phyloP scores from a whole-genome alignment of 2,888 invertebrate species.

The Tipula lateralis region DNA sequence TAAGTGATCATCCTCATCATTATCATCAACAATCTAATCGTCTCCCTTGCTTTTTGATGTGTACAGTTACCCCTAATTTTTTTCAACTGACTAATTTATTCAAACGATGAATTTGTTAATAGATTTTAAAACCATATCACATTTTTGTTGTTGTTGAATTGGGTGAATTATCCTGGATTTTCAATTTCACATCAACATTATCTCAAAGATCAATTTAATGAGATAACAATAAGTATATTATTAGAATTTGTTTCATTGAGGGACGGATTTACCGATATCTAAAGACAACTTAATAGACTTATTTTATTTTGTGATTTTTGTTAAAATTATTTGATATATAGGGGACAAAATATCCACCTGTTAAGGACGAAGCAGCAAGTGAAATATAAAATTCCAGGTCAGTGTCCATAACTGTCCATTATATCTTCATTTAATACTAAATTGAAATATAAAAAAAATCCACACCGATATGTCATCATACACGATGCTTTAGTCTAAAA shows the following conservation, averaged over 20 bases:
- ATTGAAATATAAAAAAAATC: not conserved
- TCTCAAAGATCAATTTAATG: not conserved
- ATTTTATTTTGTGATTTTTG: not conserved
- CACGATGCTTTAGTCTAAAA: not conserved
- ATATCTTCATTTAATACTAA: not conserved
- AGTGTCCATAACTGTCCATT: not conserved
- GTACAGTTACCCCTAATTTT: not conserved
- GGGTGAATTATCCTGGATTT: not conserved
- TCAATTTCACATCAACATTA: not conserved
- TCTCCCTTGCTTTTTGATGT: not conserved
- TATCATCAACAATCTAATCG: constrained; percentile 6
- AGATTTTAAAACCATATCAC: not conserved
- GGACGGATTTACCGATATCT: not conserved
- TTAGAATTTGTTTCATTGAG: not conserved
- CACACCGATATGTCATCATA: not conserved
- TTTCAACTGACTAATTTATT: not conserved
- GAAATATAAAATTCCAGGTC: not conserved
- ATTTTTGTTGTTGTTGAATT: constrained; percentile 13
- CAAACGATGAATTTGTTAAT: not conserved
- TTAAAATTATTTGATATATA: not conserved
- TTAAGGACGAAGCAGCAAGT: not conserved
- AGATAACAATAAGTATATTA: not conserved
- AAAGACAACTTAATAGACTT: not conserved
- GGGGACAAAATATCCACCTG: not conserved
- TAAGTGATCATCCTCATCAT: constrained; percentile 19